A percentile compares a stretch with the other conserved stretches of the same genome.
These are phyloP conservation scores for Tetramorium parvispinum DNA, from an alignment of 1,140 invertebrate species.

Conservation along the genomic window DNA sequence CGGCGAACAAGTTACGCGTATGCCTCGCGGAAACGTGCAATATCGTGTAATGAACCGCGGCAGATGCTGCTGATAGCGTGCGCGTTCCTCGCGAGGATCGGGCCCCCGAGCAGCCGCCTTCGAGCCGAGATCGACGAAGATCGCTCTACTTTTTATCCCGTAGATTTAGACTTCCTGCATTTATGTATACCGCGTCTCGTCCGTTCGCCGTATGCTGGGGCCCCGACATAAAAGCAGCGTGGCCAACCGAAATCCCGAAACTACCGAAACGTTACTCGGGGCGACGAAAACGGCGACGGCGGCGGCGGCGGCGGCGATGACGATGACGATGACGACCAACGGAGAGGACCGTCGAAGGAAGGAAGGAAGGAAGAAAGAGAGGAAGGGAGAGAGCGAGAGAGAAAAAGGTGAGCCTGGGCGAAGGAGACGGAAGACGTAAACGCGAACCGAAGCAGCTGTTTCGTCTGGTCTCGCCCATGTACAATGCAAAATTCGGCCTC, in stretches of 20 bases:
- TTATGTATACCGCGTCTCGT: conserved; percentile 16
- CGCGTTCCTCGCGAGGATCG: background rate
- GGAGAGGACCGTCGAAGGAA: background rate
- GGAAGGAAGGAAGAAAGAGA: conserved; percentile 18
- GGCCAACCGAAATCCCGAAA: conserved; percentile 37
- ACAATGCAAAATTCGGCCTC: conserved; percentile 75
- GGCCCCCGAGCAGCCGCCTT: background rate
- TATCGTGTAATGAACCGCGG: background rate
- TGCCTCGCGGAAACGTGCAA: background rate
- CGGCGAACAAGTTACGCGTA: background rate
- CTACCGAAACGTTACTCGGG: conserved; percentile 54
- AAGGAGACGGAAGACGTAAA: conserved; percentile 56
- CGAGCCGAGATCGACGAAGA: background rate
- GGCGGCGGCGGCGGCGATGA: background rate
- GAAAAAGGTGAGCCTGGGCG: conserved; percentile 5
- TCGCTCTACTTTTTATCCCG: conserved; percentile 41
- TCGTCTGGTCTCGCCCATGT: conserved; percentile 65
- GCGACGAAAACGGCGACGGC: conserved; percentile 31
- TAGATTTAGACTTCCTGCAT: conserved; percentile 46
- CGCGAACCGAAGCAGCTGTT: conserved; percentile 70
- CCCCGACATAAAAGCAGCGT: conserved; percentile 8
- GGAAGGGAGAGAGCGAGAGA: background rate
- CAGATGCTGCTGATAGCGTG: conserved; percentile 31
- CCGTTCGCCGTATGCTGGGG: background rate
- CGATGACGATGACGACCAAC: background rate